Conservation (phyloP, 2,797 vertebrate species). For the Orestias chungarensis region DNA sequence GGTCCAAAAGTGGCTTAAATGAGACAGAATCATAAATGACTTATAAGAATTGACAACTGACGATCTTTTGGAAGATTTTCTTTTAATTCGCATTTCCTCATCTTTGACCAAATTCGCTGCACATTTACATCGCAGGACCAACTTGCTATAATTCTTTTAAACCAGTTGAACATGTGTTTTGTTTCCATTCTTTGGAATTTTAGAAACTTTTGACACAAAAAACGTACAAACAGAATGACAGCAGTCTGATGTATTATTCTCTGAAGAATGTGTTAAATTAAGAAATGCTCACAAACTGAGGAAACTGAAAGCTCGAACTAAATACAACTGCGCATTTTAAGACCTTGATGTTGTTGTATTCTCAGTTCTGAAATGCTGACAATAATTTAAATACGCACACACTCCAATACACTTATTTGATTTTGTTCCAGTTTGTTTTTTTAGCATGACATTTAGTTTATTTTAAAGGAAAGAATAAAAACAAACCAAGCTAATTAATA, state of each 20-base stretch:
- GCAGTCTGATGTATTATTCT: background rate
- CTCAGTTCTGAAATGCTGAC: background rate
- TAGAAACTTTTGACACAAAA: background rate
- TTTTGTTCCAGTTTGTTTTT: background rate
- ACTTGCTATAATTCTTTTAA: background rate
- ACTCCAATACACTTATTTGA: background rate
- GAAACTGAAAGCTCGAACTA: background rate
- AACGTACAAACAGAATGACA: background rate
- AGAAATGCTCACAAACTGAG: background rate
- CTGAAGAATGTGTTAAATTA: background rate
- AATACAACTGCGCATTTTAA: background rate
- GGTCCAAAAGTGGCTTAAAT: constrained; percentile 39
- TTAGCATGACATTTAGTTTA: background rate
- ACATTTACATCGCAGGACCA: background rate
- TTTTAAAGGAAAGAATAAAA: background rate
- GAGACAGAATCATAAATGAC: constrained; percentile 29
- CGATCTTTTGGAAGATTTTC: background rate
- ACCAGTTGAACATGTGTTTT: background rate
- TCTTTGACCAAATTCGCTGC: background rate
- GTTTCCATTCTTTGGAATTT: background rate
- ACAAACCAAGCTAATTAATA: background rate
- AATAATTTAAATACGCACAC: background rate
- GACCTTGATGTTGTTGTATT: background rate
- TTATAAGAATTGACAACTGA: constrained; percentile 17
- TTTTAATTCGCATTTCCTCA: background rate